Base-by-base conservation (phyloP, 2,888 invertebrate species). In the Heteromurus nitidus region DNA sequence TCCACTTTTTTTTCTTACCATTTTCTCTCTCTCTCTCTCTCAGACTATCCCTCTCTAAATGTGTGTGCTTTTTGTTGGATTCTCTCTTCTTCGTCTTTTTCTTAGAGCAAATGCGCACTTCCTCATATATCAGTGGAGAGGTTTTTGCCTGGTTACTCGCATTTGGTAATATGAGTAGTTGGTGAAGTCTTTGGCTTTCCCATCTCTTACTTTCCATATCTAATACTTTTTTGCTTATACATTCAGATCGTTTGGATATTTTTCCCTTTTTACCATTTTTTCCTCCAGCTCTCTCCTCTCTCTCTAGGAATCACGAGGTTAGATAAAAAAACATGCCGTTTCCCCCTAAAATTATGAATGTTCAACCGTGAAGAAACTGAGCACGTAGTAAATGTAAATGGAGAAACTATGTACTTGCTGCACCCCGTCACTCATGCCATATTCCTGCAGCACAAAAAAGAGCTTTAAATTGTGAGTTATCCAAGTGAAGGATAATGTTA, bases 1-100 rank as follows among this genome's bases (percentile, higher is more conserved):
- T 53, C 74, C 50, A 20, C 62, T 26, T 69, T 64, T 53, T n/a
- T n/a, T n/a, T 70, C 70, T 62, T 60, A 16, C 24, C 47, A 53
- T 70, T 70, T 50, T 64, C 36, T 77, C 44, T 20, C 22, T 53
- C n/a, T 5, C n/a, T n/a, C n/a, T n/a, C n/a, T n/a, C n/a, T n/a
- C n/a, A n/a, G n/a, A n/a, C n/a, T n/a, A n/a, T n/a, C 50, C 44
- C 53, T 26, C 30, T 13, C 13, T 50, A 47, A 5, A 16, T 47
- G 11, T 11, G 47, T 47, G 47, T 47, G 47, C n/a, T 47, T 47
- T 47, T 47, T 47, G 47, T 47, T 47, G n/a, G n/a, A 47, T 47
- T 47, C n/a, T 53, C 36, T 3, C 28, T 11, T 68, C 50, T 50
- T 69, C 47, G 24, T 58, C 67, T 24, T 58, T 3, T 20, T 55